Percentiles rank a stretch among this genome's conserved stretches.
These are phyloP conservation scores for Etheostoma spectabile DNA, from an alignment of 2,113 vertebrate genomes.

Conservation along the genomic window DNA sequence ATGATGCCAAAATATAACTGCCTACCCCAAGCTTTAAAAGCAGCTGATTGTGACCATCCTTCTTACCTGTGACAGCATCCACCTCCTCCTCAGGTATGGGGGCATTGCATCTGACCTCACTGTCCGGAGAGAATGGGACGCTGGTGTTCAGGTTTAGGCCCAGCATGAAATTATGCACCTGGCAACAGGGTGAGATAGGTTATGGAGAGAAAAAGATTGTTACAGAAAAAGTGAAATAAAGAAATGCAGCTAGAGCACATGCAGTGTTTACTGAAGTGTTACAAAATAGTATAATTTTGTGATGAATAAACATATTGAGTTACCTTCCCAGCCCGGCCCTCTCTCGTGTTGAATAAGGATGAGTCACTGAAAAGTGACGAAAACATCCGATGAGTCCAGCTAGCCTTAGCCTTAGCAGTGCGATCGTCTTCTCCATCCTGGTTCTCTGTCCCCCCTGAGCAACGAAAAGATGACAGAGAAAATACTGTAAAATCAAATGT, in stretches of 20 bases:
- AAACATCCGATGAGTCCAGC: slow-evolving; percentile 95
- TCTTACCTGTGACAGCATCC: slow-evolving; percentile 90
- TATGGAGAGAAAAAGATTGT: neutral
- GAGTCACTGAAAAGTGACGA: slow-evolving; percentile 93
- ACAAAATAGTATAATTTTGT: neutral
- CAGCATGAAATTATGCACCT: slow-evolving; percentile 98
- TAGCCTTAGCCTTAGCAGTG: slow-evolving; percentile 89
- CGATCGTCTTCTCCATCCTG: slow-evolving; percentile 83
- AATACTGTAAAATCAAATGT: neutral
- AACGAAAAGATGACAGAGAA: neutral
- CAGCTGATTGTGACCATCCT: neutral
- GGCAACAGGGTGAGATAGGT: neutral
- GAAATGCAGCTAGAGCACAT: neutral
- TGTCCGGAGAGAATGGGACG: slow-evolving; percentile 86
- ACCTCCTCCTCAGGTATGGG: slow-evolving; percentile 87
- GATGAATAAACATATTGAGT: neutral
- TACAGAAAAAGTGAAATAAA: neutral
- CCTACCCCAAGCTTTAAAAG: neutral
- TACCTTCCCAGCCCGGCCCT: slow-evolving; percentile 95
- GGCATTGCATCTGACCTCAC: slow-evolving; percentile 70
- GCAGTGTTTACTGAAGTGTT: neutral
- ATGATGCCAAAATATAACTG: too few species aligned
- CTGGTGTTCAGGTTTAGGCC: slow-evolving; percentile 93
- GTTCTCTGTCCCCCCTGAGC: slow-evolving; percentile 86
- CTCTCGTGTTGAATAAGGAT: slow-evolving; percentile 93